phyloP scores from a whole-genome alignment of 2,797 vertebrate genomes.

The Nyctibius grandis region DNA sequence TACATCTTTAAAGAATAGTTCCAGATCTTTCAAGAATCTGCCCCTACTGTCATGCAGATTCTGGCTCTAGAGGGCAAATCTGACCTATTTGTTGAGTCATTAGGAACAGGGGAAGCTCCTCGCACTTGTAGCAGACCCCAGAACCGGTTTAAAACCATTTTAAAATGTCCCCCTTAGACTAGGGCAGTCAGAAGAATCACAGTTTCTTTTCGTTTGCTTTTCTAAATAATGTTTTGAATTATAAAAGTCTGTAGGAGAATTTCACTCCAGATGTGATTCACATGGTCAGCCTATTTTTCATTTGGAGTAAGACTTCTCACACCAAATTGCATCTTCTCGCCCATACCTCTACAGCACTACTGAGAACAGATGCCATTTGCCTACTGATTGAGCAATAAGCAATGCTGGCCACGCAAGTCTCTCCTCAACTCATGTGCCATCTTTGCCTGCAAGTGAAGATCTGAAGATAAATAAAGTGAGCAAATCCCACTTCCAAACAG shows the following conservation, averaged over 20 bases:
- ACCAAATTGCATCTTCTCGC: background rate
- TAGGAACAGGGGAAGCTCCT: background rate
- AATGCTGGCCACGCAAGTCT: accelerated
- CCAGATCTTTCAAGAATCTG: background rate
- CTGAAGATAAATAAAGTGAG: background rate
- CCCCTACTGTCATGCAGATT: background rate
- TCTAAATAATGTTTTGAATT: background rate
- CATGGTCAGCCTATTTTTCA: background rate
- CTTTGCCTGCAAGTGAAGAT: background rate
- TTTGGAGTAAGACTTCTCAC: background rate
- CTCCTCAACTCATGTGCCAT: background rate
- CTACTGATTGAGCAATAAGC: background rate
- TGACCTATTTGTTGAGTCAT: background rate
- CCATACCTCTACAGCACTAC: background rate
- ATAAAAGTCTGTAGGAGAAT: background rate
- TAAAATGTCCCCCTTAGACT: background rate
- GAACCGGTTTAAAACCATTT: background rate
- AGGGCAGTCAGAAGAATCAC: background rate
- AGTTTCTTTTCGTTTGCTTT: background rate
- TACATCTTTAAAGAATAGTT: background rate
- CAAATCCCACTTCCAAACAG: background rate
- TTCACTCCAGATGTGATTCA: background rate
- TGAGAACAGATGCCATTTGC: background rate
- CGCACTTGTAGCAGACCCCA: background rate
- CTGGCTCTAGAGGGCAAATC: background rate